phyloP scores from a whole-genome alignment of 1,140 invertebrate species.

The Listronotus oregonensis region DNA sequence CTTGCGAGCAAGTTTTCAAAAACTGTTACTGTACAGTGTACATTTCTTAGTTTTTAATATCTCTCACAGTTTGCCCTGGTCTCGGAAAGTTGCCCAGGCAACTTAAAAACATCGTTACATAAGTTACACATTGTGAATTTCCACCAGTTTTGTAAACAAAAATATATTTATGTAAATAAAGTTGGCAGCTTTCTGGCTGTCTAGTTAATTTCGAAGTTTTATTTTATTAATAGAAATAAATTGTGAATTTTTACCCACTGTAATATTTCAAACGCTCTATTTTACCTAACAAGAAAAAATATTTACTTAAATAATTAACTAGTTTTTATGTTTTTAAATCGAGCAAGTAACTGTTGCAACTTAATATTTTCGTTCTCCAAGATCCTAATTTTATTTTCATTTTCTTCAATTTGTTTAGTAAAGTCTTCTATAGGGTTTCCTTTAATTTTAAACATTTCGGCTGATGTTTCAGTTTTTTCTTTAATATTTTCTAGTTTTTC shows the following conservation, averaged over 20 bases:
- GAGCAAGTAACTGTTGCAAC: slow-evolving; percentile 24
- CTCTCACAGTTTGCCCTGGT: slow-evolving; percentile 44
- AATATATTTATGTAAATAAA: slow-evolving; percentile 54
- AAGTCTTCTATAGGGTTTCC: slow-evolving; percentile 45
- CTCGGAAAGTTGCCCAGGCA: slow-evolving; percentile 43
- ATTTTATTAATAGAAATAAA: background rate
- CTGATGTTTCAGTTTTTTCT: background rate
- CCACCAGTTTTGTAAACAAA: slow-evolving; percentile 54
- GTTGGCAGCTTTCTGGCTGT: slow-evolving; percentile 43
- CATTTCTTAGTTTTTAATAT: slow-evolving; percentile 9
- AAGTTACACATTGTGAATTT: slow-evolving; percentile 46
- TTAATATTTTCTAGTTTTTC: slow-evolving; percentile 1
- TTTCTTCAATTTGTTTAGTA: slow-evolving; percentile 42
- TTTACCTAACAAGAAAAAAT: too few relatives aligned
- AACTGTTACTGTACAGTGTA: slow-evolving; percentile 21
- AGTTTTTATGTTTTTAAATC: slow-evolving; percentile 34
- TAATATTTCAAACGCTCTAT: background rate
- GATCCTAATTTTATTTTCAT: slow-evolving; percentile 40
- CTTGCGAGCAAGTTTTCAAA: background rate
- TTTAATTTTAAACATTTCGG: slow-evolving; percentile 25
- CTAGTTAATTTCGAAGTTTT: slow-evolving; percentile 35
- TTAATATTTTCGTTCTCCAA: slow-evolving; percentile 40
- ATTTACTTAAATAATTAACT: background rate
- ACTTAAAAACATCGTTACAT: slow-evolving; percentile 40
- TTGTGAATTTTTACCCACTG: background rate